phyloP scores from a whole-genome alignment of 2,888 invertebrate genomes.

The Amphipoea oculea region DNA sequence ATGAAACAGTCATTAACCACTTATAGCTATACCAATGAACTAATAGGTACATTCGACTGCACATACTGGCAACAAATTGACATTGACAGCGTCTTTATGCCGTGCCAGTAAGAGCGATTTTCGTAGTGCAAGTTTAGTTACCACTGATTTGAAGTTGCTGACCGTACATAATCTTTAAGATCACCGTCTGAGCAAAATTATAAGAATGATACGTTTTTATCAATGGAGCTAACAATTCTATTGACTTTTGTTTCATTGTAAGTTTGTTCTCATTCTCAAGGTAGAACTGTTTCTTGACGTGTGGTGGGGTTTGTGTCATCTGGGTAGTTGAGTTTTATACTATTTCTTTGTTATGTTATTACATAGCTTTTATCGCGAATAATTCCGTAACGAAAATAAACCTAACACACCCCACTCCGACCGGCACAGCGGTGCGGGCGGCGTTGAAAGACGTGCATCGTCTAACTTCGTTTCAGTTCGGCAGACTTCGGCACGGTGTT shows the following conservation, averaged over 20 bases:
- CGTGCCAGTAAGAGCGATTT: not conserved
- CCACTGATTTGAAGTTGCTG: not conserved
- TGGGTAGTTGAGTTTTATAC: not conserved
- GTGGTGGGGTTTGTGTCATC: not conserved
- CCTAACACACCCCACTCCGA: no score
- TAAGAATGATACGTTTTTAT: slow-evolving; percentile 40
- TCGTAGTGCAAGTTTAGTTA: not conserved
- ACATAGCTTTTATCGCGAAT: no score
- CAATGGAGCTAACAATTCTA: slow-evolving; percentile 41
- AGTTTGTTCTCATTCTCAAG: slow-evolving; percentile 59
- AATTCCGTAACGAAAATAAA: no score
- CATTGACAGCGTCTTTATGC: not conserved
- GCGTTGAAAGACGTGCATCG: no score
- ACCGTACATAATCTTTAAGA: not conserved
- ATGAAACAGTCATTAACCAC: not conserved
- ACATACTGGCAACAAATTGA: not conserved
- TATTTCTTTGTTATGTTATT: not conserved
- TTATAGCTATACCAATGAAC: not conserved
- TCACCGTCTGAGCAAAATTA: slow-evolving; percentile 5
- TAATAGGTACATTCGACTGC: not conserved
- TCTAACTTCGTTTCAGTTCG: no score
- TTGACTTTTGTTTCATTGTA: slow-evolving; percentile 47
- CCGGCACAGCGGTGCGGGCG: no score
- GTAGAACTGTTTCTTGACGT: slow-evolving; percentile 25
- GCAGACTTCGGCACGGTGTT: no score